Conservation (phyloP, 2,113 vertebrate species). For the Colossoma macropomum region DNA sequence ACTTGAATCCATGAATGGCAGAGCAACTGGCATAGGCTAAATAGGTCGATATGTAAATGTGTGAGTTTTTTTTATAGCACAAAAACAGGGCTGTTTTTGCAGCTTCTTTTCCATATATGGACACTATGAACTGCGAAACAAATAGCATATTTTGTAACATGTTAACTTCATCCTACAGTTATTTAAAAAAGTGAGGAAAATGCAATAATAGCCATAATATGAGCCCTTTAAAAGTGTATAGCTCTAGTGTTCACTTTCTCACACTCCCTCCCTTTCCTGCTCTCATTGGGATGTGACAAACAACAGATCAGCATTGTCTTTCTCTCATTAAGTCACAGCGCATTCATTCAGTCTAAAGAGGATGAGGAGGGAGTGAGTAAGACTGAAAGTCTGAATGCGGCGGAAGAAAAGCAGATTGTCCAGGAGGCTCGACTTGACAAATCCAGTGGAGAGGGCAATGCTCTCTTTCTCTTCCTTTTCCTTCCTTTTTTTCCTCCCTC, state of each 20-base stretch:
- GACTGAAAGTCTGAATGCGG: conserved; percentile 20
- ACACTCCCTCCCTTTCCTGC: not conserved
- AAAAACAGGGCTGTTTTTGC: too few relatives aligned
- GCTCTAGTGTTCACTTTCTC: not conserved
- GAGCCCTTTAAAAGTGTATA: not conserved
- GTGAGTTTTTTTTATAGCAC: too few relatives aligned
- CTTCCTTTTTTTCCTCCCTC: conserved; percentile 28
- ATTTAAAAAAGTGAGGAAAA: too few relatives aligned
- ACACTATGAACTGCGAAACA: too few relatives aligned
- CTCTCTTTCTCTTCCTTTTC: conserved; percentile 24
- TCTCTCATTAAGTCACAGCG: conserved; percentile 20
- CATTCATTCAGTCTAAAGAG: conserved; percentile 28
- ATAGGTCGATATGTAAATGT: too few relatives aligned
- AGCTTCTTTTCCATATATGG: too few relatives aligned
- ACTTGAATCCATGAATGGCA: too few relatives aligned
- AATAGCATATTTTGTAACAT: too few relatives aligned
- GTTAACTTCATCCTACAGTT: too few relatives aligned
- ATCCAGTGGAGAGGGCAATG: conserved; percentile 18
- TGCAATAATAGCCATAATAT: too few relatives aligned
- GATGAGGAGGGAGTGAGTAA: not conserved
- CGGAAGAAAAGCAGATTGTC: conserved; percentile 20
- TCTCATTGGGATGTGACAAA: conserved; percentile 9
- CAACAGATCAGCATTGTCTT: not conserved
- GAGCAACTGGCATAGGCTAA: too few relatives aligned
- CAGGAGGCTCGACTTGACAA: conserved; percentile 21